Conservation (phyloP, 2,888 invertebrate species). For the Pyrochroa serraticornis region DNA sequence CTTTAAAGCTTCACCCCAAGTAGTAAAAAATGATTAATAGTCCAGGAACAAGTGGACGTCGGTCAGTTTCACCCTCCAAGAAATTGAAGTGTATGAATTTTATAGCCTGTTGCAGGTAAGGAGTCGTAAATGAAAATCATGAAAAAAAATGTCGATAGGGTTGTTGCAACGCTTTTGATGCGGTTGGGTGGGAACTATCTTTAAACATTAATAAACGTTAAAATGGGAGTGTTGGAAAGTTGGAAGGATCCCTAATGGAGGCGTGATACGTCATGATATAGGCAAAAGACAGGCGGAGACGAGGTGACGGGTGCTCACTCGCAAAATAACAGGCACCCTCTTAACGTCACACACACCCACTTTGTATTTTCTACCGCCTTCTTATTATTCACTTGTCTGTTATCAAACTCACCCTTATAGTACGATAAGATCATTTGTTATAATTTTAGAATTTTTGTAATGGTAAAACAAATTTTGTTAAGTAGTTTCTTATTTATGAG, state of each 20-base stretch:
- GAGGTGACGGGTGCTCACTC: constrained; percentile 31
- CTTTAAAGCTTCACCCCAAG: background rate
- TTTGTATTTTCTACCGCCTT: constrained; percentile 28
- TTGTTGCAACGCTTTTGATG: too few relatives aligned
- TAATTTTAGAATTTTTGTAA: constrained; percentile 1
- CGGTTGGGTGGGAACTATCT: constrained; percentile 1
- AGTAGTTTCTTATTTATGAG: constrained; percentile 2
- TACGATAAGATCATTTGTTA: constrained; percentile 5
- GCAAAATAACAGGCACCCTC: constrained; percentile 34
- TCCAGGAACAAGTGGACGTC: constrained; percentile 4
- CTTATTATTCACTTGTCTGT: constrained; percentile 28
- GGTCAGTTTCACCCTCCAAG: constrained; percentile 1
- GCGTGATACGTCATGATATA: constrained; percentile 30
- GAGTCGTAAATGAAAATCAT: background rate
- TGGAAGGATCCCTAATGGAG: constrained; percentile 3
- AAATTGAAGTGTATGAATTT: constrained; percentile 4
- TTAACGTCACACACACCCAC: constrained; percentile 31
- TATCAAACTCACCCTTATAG: constrained; percentile 22
- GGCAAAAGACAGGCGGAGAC: constrained; percentile 29
- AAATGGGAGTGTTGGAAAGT: constrained; percentile 16
- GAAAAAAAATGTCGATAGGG: too few relatives aligned
- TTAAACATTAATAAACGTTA: constrained; percentile 12
- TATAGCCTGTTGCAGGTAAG: constrained; percentile 3
- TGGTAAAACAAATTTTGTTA: background rate
- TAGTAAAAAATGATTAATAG: constrained; percentile 9